Evolutionary conservation across 2,797 vertebrate genomes (phyloP), one percentile per base, ranked within the genome.

Genomic region (Neostethus bicornis): DNA sequence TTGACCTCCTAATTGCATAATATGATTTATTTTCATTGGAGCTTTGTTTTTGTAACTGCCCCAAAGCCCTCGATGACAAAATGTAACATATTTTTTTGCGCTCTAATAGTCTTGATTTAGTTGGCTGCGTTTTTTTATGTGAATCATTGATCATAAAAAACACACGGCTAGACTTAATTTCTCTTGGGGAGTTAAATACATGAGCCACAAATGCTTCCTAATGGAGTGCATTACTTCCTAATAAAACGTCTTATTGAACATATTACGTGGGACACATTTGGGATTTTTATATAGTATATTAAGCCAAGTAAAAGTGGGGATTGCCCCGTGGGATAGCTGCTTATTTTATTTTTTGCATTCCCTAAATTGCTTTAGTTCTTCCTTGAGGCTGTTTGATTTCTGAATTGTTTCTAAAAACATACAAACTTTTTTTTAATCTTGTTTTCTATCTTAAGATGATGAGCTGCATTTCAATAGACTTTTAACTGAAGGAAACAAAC

Each of bases 101-200:
- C 2, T 0, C 4, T 12, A 4, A 2, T 31, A 32, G 24, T 23
- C 19, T 3, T 38, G n/a, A 11, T 39, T 49, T 67, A 39, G 31
- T 65, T 38, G 37, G 45, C 26, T 62, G 9, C 41, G 44, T 63
- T 32, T 13, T 21, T 37, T n/a, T 49, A 16, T 65, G 63, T 87
- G 73, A 79, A 83, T 87, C 82, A 87, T 87, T 83, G 56, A 89
- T 80, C 54, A 43, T 50, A 54, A 56, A 54, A 61, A 61, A 67
- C 75, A 69, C 35, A 71, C 58, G 28, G 54, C 34, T 23, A 21
- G 31, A 45, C 19, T 24, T 77, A 77, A 82, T 78, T 80, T 85
- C 71, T 76, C 72, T 26, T 52, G 57, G 80, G 84, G 74, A 73
- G 62, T 70, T 77, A 58, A 57, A 44, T 50, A 56, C 65, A 74